Evolutionary conservation across 2,113 vertebrate species (phyloP).

Genomic region (Macrotus californicus): DNA sequence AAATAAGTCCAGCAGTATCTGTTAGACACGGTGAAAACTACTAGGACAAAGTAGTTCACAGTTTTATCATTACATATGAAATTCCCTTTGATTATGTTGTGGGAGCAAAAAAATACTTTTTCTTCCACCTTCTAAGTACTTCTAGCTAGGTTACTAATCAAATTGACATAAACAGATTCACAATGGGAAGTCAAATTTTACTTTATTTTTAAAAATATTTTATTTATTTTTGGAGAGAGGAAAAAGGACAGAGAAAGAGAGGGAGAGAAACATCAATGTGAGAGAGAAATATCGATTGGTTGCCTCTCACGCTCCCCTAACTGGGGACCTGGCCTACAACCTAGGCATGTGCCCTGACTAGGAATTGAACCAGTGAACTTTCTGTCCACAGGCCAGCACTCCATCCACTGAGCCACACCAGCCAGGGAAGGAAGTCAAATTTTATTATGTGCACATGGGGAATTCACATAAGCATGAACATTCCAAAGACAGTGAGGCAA

Average conservation of each 20-base stretch:
- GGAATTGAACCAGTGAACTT: too few relatives aligned
- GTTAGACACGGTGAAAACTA: not conserved
- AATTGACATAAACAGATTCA: not conserved
- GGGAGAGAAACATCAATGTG: too few relatives aligned
- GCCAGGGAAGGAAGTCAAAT: not conserved
- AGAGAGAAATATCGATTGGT: too few relatives aligned
- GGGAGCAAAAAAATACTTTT: not conserved
- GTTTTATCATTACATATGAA: not conserved
- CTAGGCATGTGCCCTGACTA: too few relatives aligned
- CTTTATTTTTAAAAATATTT: not conserved
- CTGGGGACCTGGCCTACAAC: too few relatives aligned
- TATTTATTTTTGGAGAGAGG: not conserved
- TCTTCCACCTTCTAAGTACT: not conserved
- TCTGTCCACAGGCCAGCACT: too few relatives aligned
- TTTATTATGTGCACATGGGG: not conserved
- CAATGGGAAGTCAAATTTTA: not conserved
- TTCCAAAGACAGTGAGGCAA: not conserved
- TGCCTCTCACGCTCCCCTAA: too few relatives aligned
- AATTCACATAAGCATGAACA: not conserved
- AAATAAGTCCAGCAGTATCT: not conserved
- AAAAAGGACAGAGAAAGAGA: too few relatives aligned
- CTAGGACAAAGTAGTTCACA: not conserved
- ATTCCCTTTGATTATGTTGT: not conserved
- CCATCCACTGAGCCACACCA: too few relatives aligned
- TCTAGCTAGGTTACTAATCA: not conserved